These are phyloP conservation scores for Synaphobranchus kaupii DNA, from an alignment of 2,797 vertebrate species.

Conservation along the genomic window DNA sequence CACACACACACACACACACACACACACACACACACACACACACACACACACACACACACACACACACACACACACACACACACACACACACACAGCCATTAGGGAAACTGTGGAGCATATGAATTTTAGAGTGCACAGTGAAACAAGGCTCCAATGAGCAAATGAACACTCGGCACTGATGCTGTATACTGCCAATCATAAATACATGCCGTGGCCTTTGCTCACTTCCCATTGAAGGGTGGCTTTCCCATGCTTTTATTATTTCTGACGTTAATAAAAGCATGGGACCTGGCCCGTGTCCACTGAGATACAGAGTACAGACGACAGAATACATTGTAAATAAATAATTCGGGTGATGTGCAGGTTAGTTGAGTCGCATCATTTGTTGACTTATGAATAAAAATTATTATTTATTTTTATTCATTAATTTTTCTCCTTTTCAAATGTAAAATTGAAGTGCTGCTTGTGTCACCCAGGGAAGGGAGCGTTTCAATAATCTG, in stretches of 20 bases:
- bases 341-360: background rate
- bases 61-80: no score
- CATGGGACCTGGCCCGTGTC: background rate
- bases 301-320: background rate
- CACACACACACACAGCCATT: background rate
- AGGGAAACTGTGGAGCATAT: slow-evolving; percentile 1
- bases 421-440: background rate
- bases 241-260: no score
- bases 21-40: no score
- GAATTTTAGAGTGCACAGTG: slow-evolving; percentile 1
- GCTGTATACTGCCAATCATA: slow-evolving; percentile 60
- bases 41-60: no score
- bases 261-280: no score
- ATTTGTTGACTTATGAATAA: no score
- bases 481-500: no score
- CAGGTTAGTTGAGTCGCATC: background rate
- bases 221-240: background rate
- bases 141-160: slow-evolving; percentile 60
- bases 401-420: background rate
- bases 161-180: slow-evolving; percentile 57
- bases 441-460: background rate
- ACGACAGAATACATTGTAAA: background rate
- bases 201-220: slow-evolving; percentile 56
- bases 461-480: background rate
- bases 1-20: no score